Percentiles rank a stretch among this genome's conserved stretches.
Evolutionary conservation across 2,113 vertebrate species (phyloP).

Genomic region (Argyrosomus japonicus): DNA sequence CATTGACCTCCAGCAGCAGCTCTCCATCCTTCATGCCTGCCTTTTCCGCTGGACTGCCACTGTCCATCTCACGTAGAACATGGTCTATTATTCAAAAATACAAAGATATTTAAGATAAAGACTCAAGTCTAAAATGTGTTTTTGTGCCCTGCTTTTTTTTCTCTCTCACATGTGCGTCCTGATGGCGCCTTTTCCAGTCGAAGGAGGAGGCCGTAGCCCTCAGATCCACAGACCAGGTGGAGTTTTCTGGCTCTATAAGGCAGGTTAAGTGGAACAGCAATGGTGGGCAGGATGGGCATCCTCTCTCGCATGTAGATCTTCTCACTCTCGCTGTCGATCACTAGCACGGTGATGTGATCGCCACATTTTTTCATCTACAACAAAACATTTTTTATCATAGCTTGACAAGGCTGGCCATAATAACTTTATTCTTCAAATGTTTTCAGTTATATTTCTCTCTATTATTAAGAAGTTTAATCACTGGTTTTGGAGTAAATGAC

Average conservation of each 20-base stretch:
- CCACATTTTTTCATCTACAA: constrained; percentile 87
- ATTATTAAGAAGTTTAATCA: neutral
- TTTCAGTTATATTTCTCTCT: neutral
- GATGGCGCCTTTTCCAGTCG: constrained; percentile 83
- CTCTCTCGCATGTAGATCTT: constrained; percentile 82
- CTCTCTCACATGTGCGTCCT: constrained; percentile 86
- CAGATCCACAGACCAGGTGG: constrained; percentile 79
- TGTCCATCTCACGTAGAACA: constrained; percentile 87
- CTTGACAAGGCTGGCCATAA: neutral
- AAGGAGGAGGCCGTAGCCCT: constrained; percentile 90
- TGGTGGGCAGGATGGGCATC: constrained; percentile 81
- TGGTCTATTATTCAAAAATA: constrained; percentile 82
- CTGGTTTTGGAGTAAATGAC: neutral
- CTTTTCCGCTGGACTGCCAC: constrained; percentile 85
- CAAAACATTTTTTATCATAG: constrained; percentile 2
- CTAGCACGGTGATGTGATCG: constrained; percentile 87
- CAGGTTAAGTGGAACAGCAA: constrained; percentile 87
- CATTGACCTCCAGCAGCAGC: constrained; percentile 91
- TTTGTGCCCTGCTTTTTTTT: neutral
- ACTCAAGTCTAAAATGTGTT: neutral
- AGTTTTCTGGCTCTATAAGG: constrained; percentile 84
- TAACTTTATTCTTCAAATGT: neutral
- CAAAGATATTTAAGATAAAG: neutral
- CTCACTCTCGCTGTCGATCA: constrained; percentile 87
- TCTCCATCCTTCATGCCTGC: constrained; percentile 92